A percentile compares a stretch with the other conserved stretches of the same genome.
Evolutionary conservation across 2,888 invertebrate species (phyloP).

Genomic region (Acleris sparsana): DNA sequence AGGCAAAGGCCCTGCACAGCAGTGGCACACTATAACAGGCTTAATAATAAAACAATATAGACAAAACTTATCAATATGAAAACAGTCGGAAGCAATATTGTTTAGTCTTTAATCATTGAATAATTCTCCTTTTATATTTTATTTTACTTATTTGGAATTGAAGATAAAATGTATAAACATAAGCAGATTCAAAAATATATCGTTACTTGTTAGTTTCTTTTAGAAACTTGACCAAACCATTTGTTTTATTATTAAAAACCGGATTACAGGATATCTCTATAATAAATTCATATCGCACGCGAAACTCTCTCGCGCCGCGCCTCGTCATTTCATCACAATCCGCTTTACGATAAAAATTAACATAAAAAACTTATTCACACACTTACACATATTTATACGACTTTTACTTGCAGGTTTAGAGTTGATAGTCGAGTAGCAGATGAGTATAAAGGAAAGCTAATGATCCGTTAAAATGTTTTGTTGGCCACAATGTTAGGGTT

Average conservation of each 20-base stretch:
- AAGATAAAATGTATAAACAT: too few relatives aligned
- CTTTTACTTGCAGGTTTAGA: constrained; percentile 25
- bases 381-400: constrained; percentile 3
- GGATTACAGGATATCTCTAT: background rate
- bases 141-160: too few relatives aligned
- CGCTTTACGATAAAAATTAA: constrained; percentile 46
- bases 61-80: too few relatives aligned
- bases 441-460: constrained; percentile 67
- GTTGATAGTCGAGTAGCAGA: constrained; percentile 31
- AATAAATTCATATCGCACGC: constrained; percentile 12
- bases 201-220: too few relatives aligned
- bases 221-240: too few relatives aligned
- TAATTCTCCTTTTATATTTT: too few relatives aligned
- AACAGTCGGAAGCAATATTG: too few relatives aligned
- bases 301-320: constrained; percentile 54
- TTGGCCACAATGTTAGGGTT: constrained; percentile 50
- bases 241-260: background rate
- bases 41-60: too few relatives aligned
- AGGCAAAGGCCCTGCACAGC: too few relatives aligned
- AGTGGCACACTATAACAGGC: too few relatives aligned
- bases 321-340: constrained; percentile 52
- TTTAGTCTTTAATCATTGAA: too few relatives aligned
- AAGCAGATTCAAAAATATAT: too few relatives aligned
- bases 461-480: constrained; percentile 72
- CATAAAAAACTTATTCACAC: constrained; percentile 41